phyloP scores from a whole-genome alignment of 1,140 invertebrate species.

The Chironomus tepperi region DNA sequence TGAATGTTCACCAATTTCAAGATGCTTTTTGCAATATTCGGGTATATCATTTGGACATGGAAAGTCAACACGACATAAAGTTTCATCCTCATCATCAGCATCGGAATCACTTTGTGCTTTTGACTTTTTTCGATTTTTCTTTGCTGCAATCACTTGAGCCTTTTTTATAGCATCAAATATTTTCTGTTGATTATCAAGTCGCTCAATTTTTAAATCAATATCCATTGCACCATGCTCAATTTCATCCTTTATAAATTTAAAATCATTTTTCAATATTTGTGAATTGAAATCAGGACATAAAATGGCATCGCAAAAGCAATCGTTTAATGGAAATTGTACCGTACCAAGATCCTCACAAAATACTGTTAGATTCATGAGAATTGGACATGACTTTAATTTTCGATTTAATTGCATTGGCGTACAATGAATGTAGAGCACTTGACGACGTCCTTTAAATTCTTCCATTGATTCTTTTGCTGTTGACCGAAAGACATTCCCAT shows the following conservation, averaged over 20 bases:
- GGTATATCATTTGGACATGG: not conserved
- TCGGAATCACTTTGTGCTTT: too few relatives aligned
- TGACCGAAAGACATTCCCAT: not conserved
- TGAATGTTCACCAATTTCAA: not conserved
- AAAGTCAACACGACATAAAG: not conserved
- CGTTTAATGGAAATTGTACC: not conserved
- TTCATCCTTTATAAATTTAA: not conserved
- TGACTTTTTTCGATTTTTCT: not conserved
- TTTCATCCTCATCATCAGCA: not conserved
- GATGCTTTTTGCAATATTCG: not conserved
- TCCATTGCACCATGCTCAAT: not conserved
- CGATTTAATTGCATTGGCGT: not conserved
- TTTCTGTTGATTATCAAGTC: not conserved
- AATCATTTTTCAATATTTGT: not conserved
- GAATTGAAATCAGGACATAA: not conserved
- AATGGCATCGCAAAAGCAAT: not conserved
- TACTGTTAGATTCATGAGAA: not conserved
- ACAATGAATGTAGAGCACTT: not conserved
- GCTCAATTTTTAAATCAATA: not conserved
- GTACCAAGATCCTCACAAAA: not conserved
- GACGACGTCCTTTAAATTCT: not conserved
- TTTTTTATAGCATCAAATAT: not conserved
- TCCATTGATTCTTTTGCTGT: not conserved
- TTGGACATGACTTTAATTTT: not conserved
- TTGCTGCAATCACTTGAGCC: not conserved